Evolutionary conservation across 2,888 invertebrate genomes (phyloP).

Genomic region (Theodoxus fluviatilis): DNA sequence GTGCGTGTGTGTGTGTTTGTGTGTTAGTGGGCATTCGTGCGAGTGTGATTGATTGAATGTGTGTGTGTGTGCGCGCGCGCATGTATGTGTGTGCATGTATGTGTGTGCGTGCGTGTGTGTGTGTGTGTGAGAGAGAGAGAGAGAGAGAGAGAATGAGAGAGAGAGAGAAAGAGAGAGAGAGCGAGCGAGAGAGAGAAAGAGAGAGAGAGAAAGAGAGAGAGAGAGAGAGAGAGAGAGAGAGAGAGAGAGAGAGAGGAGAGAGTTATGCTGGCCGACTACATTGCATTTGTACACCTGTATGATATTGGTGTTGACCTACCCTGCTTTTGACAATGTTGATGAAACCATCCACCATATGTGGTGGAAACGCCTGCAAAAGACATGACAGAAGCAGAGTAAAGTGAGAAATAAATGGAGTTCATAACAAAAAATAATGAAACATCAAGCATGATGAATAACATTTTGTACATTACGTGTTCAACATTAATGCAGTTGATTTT

Average conservation of each 20-base stretch:
- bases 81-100: neutral
- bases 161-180: constrained; percentile 9
- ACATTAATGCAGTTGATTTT: no score
- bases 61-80: neutral
- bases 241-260: neutral
- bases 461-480: no score
- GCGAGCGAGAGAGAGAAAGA: no score
- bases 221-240: constrained; percentile 2
- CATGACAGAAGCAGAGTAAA: no score
- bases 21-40: neutral
- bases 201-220: neutral
- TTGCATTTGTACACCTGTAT: no score
- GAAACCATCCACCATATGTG: no score
- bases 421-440: no score
- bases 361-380: no score
- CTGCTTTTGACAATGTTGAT: no score
- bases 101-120: neutral
- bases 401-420: no score
- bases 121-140: neutral
- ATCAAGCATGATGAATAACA: no score
- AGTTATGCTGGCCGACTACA: neutral
- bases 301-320: no score
- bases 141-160: neutral
- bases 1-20: constrained; percentile 9
- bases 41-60: neutral